Base-by-base conservation (phyloP, 2,113 vertebrate genomes). In the Melanerpes aurifrons region DNA sequence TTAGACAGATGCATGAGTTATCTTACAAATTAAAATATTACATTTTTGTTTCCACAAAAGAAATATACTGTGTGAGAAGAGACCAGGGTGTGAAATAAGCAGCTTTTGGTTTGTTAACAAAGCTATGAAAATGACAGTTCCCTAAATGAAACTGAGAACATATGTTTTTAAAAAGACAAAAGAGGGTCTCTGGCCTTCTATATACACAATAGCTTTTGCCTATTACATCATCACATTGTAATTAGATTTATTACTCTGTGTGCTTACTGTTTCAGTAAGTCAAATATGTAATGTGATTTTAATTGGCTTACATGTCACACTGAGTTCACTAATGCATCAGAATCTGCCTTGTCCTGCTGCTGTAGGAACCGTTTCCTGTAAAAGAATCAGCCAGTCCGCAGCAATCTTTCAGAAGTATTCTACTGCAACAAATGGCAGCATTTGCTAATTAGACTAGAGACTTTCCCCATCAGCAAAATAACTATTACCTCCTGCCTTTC, bases 261-360 rank as follows among this genome's bases (percentile, higher is more conserved):
- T 82, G 72, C 53, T 94, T 37, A 72, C 54, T 54, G 32, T 89
- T 78, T 93, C 62, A 74, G 77, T 82, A 81, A 94, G 75, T 59
- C n/a, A 43, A 83, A 72, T 79, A 66, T 62, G 59, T 53, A 75
- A 89, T 96, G 71, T 90, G 70, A 69, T 95, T 96, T 96, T 95
- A 93, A 86, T 90, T 89, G 69, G 50, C 72, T 89, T 88, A 77
- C 12, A 10, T 86, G 64, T 82, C 40, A 10, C 31, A 25, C 43
- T 68, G 56, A 45, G 80, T 96, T 95, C 82, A 76, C 47, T 58
- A 25, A 75, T 87, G 83, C 48, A 26, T 87, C 89, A 62, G 5
- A 81, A 21, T 21, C 70, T 10, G 66, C 72, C 29, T 85, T 90
- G 75, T 73, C 82, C 82, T 92, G n/a, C 61, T 89, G 64, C 57